phyloP scores from a whole-genome alignment of 2,113 vertebrate genomes.

The Motacilla tschutschensis region DNA sequence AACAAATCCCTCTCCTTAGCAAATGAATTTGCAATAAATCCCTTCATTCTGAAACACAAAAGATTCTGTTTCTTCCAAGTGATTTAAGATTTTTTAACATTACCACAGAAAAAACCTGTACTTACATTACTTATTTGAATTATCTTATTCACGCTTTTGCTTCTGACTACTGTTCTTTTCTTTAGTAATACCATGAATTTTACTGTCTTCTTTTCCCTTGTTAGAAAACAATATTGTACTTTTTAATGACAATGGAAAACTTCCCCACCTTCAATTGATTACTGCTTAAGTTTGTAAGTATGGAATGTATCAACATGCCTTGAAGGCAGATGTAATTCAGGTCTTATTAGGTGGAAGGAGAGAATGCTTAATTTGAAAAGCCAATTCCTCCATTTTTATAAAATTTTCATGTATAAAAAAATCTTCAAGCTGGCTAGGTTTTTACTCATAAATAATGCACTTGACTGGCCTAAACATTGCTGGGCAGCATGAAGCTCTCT shows the following conservation, averaged over 20 bases:
- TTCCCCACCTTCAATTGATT: not conserved
- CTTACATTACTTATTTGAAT: not conserved
- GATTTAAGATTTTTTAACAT: not conserved
- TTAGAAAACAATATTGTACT: not conserved
- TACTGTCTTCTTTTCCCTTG: not conserved
- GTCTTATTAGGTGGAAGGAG: not conserved
- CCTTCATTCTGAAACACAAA: conserved; percentile 10
- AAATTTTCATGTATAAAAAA: not conserved
- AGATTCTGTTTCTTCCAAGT: not conserved
- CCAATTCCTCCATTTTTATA: not conserved
- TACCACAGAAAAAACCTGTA: not conserved
- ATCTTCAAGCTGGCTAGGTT: not conserved
- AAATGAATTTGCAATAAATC: not conserved
- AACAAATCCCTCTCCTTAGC: not conserved
- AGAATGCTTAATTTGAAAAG: not conserved
- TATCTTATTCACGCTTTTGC: not conserved
- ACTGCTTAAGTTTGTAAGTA: not conserved
- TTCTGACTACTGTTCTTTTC: not conserved
- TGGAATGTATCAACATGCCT: not conserved
- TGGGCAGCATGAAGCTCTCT: not conserved
- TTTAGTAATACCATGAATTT: not conserved
- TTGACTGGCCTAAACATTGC: not conserved
- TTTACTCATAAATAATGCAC: not conserved
- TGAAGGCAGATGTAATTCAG: not conserved
- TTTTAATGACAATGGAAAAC: not conserved